Evolutionary conservation across 1,140 invertebrate genomes (phyloP).

Genomic region (Phymorhynchus buccinoides): DNA sequence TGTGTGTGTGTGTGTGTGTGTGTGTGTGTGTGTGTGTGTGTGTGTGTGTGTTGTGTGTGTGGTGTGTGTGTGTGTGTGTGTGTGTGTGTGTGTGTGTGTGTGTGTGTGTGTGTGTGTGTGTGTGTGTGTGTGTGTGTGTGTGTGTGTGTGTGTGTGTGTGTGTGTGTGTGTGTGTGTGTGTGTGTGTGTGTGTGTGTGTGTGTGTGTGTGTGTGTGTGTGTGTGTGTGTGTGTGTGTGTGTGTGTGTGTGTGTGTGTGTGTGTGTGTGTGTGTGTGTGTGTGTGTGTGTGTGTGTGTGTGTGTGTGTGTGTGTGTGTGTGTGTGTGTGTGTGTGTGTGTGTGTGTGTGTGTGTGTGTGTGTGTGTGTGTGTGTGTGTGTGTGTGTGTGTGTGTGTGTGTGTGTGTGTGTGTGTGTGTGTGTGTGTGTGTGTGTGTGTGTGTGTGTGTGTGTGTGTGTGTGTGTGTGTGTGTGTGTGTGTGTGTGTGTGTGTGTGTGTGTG

Average conservation of each 20-base stretch:
- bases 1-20: constrained; percentile 12
- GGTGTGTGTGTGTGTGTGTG: constrained; percentile 29
- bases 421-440: constrained; percentile 33
- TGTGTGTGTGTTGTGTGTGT: constrained; percentile 4
- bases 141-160: background rate
- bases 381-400: constrained; percentile 25
- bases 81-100: constrained; percentile 31
- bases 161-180: background rate
- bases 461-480: too few relatives aligned
- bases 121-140: background rate
- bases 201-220: constrained; percentile 19
- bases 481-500: background rate
- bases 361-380: constrained; percentile 7
- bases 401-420: background rate
- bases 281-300: too few relatives aligned
- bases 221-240: background rate
- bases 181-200: constrained; percentile 12
- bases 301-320: background rate
- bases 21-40: constrained; percentile 19
- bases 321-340: background rate
- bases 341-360: background rate
- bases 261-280: constrained; percentile 30
- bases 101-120: too few relatives aligned
- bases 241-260: constrained; percentile 33
- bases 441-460: constrained; percentile 28